Percentiles rank a stretch among this genome's conserved stretches.
Evolutionary conservation across 2,888 invertebrate genomes (phyloP).

Genomic region (Callinectes sapidus): DNA sequence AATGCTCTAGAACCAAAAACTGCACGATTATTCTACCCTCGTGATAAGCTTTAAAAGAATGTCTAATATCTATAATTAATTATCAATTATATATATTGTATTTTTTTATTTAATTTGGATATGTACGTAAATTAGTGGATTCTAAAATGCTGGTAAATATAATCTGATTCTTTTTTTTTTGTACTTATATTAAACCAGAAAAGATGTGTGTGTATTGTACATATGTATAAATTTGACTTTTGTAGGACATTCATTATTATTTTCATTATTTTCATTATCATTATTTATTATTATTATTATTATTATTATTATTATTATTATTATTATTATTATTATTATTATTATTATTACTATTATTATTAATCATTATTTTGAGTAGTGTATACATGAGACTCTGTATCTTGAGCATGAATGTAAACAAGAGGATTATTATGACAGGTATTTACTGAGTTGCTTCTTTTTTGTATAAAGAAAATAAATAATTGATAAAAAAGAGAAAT

Average conservation of each 20-base stretch:
- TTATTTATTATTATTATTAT: background rate
- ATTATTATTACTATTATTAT: background rate
- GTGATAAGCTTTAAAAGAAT: conserved; percentile 18
- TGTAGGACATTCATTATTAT: background rate
- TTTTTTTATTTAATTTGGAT: conserved; percentile 23
- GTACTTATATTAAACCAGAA: conserved; percentile 7
- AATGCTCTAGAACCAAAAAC: background rate
- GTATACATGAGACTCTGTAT: background rate
- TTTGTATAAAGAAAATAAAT: background rate
- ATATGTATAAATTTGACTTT: background rate
- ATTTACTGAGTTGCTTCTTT: background rate
- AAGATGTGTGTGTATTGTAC: background rate
- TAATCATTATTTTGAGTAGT: background rate
- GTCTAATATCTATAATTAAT: conserved; percentile 13
- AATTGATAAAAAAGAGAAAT: background rate
- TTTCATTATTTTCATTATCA: background rate
- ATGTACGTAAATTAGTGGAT: conserved; percentile 7
- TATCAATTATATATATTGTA: background rate
- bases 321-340: conserved; percentile 2
- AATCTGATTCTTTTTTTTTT: background rate
- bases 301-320: background rate
- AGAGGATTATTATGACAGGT: background rate
- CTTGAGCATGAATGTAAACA: conserved; percentile 31
- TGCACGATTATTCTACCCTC: conserved; percentile 5
- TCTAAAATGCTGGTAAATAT: conserved; percentile 8